These are phyloP conservation scores for Clunio marinus DNA, from an alignment of 2,888 invertebrate species.

Conservation along the genomic window DNA sequence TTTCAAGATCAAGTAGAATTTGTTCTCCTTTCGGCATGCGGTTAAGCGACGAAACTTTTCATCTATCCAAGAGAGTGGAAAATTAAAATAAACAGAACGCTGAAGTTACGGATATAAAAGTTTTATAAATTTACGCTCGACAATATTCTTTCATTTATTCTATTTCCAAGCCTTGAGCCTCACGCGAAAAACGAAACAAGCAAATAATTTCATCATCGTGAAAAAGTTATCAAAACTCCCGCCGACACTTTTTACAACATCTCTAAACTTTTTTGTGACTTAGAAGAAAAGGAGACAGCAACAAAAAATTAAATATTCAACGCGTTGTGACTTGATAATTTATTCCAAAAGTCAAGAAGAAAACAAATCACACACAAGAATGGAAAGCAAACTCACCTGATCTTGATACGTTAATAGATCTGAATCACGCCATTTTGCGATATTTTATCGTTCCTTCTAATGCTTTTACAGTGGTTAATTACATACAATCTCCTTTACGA, in stretches of 20 bases:
- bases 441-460: not conserved
- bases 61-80: not conserved
- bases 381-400: not conserved
- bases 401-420: slow-evolving; percentile 7
- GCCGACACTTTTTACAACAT: not conserved
- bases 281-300: not conserved
- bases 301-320: slow-evolving; percentile 35
- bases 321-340: slow-evolving; percentile 17
- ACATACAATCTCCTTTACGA: slow-evolving; percentile 10
- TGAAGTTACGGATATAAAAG: not conserved
- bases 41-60: not conserved
- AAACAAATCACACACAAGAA: not conserved
- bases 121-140: slow-evolving; percentile 1
- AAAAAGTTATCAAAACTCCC: not conserved
- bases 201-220: slow-evolving; percentile 17
- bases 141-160: not conserved
- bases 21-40: not conserved
- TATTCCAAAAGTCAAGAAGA: not conserved
- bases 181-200: not conserved
- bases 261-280: not conserved
- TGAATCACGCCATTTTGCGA: slow-evolving; percentile 23
- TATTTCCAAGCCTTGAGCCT: too few relatives aligned
- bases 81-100: not conserved
- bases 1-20: not conserved
- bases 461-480: slow-evolving; percentile 9